These are phyloP conservation scores for Australoheros scitulus DNA, from an alignment of 2,113 vertebrate species.

Conservation along the genomic window DNA sequence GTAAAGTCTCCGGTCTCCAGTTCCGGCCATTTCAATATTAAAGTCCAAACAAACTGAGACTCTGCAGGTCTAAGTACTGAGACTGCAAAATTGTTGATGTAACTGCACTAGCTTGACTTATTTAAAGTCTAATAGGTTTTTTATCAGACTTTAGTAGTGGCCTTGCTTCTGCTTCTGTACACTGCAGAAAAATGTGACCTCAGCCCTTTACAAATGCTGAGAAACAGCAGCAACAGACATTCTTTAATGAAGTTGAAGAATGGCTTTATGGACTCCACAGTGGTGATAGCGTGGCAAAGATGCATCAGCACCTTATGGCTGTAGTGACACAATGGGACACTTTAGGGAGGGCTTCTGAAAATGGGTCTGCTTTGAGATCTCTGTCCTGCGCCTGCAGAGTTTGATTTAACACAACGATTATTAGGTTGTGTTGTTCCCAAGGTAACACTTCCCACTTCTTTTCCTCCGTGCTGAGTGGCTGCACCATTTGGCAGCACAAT, in stretches of 20 bases:
- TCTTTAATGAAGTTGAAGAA: background rate
- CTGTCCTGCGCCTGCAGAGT: background rate
- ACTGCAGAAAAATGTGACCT: background rate
- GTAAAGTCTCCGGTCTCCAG: background rate
- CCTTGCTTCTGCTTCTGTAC: background rate
- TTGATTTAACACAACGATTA: slow-evolving; percentile 20
- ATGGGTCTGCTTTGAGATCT: slow-evolving; percentile 12
- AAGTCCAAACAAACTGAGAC: background rate
- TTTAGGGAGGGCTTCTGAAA: background rate
- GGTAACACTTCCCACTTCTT: slow-evolving; percentile 30
- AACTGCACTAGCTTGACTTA: accelerated
- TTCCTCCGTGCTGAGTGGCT: background rate
- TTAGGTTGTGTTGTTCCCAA: slow-evolving; percentile 53
- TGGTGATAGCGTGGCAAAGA: background rate
- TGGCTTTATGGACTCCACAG: background rate
- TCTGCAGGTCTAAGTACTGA: background rate
- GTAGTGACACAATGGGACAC: background rate
- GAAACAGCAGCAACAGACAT: background rate
- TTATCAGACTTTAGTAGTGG: background rate
- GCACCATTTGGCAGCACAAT: slow-evolving; percentile 6
- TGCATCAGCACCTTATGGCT: background rate
- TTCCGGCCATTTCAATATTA: background rate
- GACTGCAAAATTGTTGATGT: background rate
- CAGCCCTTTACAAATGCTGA: background rate
- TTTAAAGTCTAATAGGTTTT: no score